A percentile compares a stretch with the other conserved stretches of the same genome.
Evolutionary conservation across 2,113 vertebrate species (phyloP).

Genomic region (Nesoenas mayeri): DNA sequence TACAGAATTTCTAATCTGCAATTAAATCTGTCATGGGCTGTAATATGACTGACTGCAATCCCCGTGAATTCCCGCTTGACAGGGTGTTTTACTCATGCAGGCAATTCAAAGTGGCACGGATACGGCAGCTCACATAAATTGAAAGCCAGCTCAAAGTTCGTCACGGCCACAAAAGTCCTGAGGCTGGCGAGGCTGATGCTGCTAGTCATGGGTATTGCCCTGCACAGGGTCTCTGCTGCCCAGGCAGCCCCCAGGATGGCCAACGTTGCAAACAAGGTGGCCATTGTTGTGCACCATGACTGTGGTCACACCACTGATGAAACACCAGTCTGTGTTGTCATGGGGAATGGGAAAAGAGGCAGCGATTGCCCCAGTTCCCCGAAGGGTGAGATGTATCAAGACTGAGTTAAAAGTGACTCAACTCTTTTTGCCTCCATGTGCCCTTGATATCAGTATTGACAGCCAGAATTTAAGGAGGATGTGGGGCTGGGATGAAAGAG

Average conservation of each 20-base stretch:
- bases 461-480: background rate
- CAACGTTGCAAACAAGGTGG: background rate
- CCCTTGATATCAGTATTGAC: background rate
- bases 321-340: fast-evolving
- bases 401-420: background rate
- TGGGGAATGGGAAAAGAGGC: background rate
- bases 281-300: background rate
- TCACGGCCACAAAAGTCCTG: background rate
- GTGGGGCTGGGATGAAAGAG: background rate
- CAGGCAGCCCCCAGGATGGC: fast-evolving
- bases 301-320: background rate
- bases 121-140: background rate
- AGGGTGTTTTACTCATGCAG: background rate
- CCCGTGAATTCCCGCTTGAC: background rate
- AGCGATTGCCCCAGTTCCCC: background rate
- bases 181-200: background rate
- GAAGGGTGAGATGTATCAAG: fast-evolving
- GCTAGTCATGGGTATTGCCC: fast-evolving
- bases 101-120: background rate
- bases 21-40: background rate
- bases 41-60: background rate
- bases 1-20: background rate
- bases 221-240: background rate
- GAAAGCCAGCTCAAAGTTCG: background rate
- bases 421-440: background rate